phyloP scores from a whole-genome alignment of 2,888 invertebrate species.

The Cataglyphis rosenhaueri region DNA sequence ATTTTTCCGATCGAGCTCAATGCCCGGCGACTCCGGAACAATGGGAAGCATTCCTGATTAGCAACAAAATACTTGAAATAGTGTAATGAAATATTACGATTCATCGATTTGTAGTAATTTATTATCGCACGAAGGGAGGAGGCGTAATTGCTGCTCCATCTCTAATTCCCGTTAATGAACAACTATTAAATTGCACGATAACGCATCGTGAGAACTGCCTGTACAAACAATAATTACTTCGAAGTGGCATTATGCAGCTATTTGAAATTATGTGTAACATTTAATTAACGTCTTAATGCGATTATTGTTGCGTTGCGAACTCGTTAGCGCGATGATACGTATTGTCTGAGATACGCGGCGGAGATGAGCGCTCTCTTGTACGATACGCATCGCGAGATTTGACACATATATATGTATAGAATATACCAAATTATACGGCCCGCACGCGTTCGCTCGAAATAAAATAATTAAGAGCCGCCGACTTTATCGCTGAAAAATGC shows the following conservation, averaged over 20 bases:
- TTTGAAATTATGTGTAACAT: conserved; percentile 70
- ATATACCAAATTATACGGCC: conserved; percentile 33
- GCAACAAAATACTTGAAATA: conserved; percentile 69
- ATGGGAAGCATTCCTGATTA: conserved; percentile 64
- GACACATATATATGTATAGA: conserved; percentile 34
- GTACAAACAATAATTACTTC: conserved; percentile 74
- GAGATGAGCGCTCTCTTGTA: conserved; percentile 3
- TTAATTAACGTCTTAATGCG: conserved; percentile 68
- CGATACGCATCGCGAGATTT: conserved; percentile 17
- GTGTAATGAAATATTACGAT: conserved; percentile 73
- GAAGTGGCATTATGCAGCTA: conserved; percentile 65
- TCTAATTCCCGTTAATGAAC: conserved; percentile 73
- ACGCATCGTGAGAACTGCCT: conserved; percentile 65
- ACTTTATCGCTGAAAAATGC: conserved; percentile 73
- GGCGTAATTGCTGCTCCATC: conserved; percentile 71
- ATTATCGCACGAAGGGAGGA: conserved; percentile 71
- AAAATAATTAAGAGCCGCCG: conserved; percentile 73
- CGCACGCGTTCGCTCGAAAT: conserved; percentile 63
- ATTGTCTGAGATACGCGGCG: conserved; percentile 59
- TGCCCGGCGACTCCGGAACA: conserved; percentile 35
- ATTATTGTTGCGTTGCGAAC: conserved; percentile 65
- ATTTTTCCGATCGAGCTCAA: conserved; percentile 50
- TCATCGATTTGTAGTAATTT: conserved; percentile 71
- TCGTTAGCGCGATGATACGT: conserved; percentile 59
- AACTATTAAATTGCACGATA: conserved; percentile 70